Evolutionary conservation across 2,113 vertebrate genomes (phyloP).

Genomic region (Smithornis capensis): DNA sequence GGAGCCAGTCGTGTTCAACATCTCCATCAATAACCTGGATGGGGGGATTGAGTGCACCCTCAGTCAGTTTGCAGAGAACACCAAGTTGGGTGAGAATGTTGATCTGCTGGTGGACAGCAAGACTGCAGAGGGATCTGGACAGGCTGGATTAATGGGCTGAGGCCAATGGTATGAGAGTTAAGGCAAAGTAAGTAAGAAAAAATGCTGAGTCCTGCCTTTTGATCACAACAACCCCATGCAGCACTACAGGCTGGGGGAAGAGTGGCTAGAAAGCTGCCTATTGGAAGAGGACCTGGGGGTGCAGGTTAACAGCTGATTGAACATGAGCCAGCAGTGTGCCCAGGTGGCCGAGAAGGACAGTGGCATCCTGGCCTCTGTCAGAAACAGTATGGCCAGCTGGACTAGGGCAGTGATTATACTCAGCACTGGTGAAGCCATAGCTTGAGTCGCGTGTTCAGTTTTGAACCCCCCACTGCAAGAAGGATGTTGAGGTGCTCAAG

Average conservation of each 20-base stretch:
- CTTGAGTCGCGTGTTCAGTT: background rate
- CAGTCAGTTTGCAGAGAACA: background rate
- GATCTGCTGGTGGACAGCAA: background rate
- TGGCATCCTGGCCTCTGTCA: background rate
- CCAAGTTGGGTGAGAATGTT: background rate
- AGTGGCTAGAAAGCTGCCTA: background rate
- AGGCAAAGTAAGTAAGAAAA: no score
- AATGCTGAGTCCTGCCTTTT: background rate
- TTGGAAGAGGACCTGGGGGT: background rate
- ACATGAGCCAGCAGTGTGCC: background rate
- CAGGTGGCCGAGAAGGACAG: background rate
- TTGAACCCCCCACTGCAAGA: background rate
- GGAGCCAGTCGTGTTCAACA: background rate
- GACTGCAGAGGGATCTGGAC: background rate
- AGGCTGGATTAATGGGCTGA: background rate
- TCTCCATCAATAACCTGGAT: background rate
- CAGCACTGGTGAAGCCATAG: background rate
- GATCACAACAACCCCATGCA: background rate
- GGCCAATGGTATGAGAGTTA: background rate
- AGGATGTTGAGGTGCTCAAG: background rate
- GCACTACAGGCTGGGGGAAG: background rate
- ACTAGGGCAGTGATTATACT: background rate
- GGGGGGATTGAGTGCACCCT: background rate
- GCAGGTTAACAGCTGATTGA: background rate
- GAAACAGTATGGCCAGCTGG: background rate